phyloP scores from a whole-genome alignment of 2,113 vertebrate species.

The Setophaga coronata region DNA sequence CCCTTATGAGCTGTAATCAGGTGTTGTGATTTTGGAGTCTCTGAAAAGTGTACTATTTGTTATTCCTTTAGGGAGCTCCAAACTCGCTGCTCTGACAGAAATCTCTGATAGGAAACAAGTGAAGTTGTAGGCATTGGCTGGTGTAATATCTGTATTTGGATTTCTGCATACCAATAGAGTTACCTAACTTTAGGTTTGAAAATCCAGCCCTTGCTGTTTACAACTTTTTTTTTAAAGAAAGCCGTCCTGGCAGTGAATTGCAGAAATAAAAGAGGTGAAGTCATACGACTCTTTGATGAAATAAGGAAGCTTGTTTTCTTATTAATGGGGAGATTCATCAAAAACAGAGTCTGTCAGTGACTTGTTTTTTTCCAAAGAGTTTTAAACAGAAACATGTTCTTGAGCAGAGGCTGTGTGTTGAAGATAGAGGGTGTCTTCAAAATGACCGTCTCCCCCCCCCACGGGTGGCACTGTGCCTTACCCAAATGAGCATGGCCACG shows the following conservation, averaged over 20 bases:
- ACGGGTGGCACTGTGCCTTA: not conserved
- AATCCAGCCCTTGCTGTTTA: not conserved
- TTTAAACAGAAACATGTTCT: not conserved
- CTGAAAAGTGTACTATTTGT: not conserved
- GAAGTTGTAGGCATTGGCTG: not conserved
- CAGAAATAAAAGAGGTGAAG: not conserved
- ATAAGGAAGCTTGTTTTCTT: not conserved
- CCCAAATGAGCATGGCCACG: not conserved
- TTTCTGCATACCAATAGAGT: not conserved
- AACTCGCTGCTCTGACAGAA: not conserved
- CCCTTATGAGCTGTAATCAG: not conserved
- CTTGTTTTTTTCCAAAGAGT: not conserved
- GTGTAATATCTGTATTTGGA: not conserved
- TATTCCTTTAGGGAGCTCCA: not conserved
- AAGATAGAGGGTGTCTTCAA: not conserved
- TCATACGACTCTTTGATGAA: not conserved
- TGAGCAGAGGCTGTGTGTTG: not conserved
- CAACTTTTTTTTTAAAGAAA: not conserved
- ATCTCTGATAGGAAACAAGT: not conserved
- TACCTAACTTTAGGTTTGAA: slow-evolving; percentile 3
- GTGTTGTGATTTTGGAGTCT: not conserved
- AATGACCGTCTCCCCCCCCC: accelerated
- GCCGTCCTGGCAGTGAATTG: not conserved
- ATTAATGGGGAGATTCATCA: not conserved
- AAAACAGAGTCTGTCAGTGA: not conserved